Base-by-base conservation (phyloP, 2,797 vertebrate species). In the Antrozous pallidus region DNA sequence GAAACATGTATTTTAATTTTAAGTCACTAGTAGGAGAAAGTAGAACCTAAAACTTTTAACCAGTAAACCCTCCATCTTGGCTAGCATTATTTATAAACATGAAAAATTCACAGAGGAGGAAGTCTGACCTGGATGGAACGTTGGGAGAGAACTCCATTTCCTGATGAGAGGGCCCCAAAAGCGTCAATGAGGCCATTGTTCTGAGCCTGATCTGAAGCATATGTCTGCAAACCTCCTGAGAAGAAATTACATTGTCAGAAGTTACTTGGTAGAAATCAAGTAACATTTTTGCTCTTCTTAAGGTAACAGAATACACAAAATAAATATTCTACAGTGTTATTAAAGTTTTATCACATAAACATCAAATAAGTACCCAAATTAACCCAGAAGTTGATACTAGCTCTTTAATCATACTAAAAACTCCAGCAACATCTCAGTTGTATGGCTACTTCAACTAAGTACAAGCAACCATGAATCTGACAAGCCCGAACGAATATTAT, bases 71-170 rank as follows among this genome's bases (percentile, higher is more conserved):
- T 91, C 11, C 6, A n/a, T 36, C 38, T 92, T 85, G 13, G 65
- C 40, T 71, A n/a, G 61, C 18, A 58, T 63, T 73, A 31, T 69
- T 77, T 77, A 38, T 31, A 73, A 80, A 75, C 67, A 67, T 10
- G 54, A 84, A 67, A 96, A 81, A 58, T 16, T 16, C 38, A 9
- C 42, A 54, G 8, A 33, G 18, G 49, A 93, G 81, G 84, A 94
- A 80, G 67, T 56, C 97, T 96, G 51, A 98, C 98, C 98, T 98
- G 98, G 93, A 98, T 89, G 47, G 98, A 97, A 12, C 95, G 98
- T 88, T 97, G 93, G 78, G 88, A 91, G 56, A 79, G 31, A 88
- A 96, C 93, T 88, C 97, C 98, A 2, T 96, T 98, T 94, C 97
- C 96, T 49, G 97, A 97, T 6, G 97, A 97, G 82, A 98, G 95